Evolutionary conservation across 2,888 invertebrate species (phyloP), one percentile per base, ranked within the genome.

Genomic region (Pseudococcus jackbeardsleyi): DNA sequence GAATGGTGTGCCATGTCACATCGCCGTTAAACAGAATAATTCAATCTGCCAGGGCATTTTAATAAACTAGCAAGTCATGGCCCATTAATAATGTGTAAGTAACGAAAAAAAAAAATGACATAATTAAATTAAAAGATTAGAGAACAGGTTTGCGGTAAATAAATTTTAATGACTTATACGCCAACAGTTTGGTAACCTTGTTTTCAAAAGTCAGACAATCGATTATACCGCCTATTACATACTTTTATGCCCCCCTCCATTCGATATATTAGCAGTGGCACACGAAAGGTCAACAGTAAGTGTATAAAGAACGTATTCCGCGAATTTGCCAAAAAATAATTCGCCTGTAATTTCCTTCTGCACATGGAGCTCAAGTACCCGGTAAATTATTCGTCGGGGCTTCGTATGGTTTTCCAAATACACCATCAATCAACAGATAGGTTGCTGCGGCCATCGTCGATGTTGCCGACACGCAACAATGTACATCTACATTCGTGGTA

Each of bases 151-250:
- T 33, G 15, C 33, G 72, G 72, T 72, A 72, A 72, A 72, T 72
- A 72, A 72, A 72, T 72, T 72, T 72, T 72, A 72, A 72, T 33
- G 72, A 72, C 72, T 72, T 72, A 72, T 33, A 39, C 72, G 72
- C 33, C 72, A 72, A 72, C 72, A 72, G 33, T 72, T 72, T 72
- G 72, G 72, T 72, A 72, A 72, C 72, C 72, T 72, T 72, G 72
- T 72, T 33, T 72, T 33, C 72, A 72, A 72, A 72, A 72, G 72
- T 72, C 72, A 72, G 72, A 72, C 33, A 72, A 72, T 72, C 72
- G 72, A 72, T 72, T 72, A 72, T 33, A 72, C 33, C 72, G 26
- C 72, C 64, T 22, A 64, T 64, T 64, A 64, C 64, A 64, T 22
- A 22, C 9, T 64, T 17, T 72, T 33, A 11, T 72, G 33, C 17